phyloP scores from a whole-genome alignment of 2,888 invertebrate species.

The Hololepta plana region DNA sequence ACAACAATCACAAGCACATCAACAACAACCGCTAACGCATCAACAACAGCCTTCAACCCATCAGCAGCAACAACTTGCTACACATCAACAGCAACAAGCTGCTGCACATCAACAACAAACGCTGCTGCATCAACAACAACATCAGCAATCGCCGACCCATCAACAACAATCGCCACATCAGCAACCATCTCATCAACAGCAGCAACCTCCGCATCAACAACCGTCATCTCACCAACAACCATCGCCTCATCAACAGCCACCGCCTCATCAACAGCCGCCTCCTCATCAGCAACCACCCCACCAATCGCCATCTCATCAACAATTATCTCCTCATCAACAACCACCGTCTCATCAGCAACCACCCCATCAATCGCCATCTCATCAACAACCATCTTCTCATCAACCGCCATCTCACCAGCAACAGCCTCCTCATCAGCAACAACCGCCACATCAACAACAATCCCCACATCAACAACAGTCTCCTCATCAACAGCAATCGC shows the following conservation, averaged over 20 bases:
- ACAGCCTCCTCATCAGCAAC: slow-evolving; percentile 9
- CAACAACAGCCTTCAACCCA: slow-evolving; percentile 12
- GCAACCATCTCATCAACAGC: slow-evolving; percentile 11
- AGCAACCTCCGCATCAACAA: slow-evolving; percentile 11
- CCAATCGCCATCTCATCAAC: slow-evolving; percentile 11
- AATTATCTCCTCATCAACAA: slow-evolving; percentile 9
- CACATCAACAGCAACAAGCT: slow-evolving; percentile 12
- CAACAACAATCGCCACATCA: slow-evolving; percentile 10
- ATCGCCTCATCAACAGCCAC: slow-evolving; percentile 11
- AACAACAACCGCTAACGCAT: slow-evolving; percentile 14
- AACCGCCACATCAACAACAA: slow-evolving; percentile 10
- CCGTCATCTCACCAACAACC: slow-evolving; percentile 10
- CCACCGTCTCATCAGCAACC: slow-evolving; percentile 12
- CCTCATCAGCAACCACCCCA: not conserved
- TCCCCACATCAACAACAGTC: slow-evolving; percentile 17
- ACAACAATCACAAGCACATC: slow-evolving; percentile 6
- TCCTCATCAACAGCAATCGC: slow-evolving; percentile 13
- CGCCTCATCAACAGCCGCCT: slow-evolving; percentile 2
- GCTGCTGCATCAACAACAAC: not conserved
- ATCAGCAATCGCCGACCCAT: slow-evolving; percentile 7
- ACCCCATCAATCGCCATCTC: too few relatives aligned
- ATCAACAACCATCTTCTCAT: slow-evolving; percentile 15
- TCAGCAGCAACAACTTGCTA: slow-evolving; percentile 4
- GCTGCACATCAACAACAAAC: not conserved
- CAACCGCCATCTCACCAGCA: slow-evolving; percentile 11